Base-by-base conservation (phyloP, 2,888 invertebrate species). In the Leptopilina drosophilae region DNA sequence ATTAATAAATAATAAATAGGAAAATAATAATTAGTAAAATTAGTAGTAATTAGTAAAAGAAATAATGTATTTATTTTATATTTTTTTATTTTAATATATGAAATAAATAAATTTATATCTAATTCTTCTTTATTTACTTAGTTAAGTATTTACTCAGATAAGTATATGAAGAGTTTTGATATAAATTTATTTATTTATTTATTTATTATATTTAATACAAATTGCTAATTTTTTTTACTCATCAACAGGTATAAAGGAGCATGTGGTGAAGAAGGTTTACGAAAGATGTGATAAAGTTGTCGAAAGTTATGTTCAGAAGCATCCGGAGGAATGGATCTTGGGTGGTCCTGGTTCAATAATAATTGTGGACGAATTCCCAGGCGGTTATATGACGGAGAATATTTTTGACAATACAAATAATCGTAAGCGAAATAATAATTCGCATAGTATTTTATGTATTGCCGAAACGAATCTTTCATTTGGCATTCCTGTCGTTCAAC, bases 341-440 rank as follows among this genome's bases (percentile, higher is more conserved):
- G 95, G 95, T 0, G 95, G 95, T 0, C 92, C 93, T 49, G 93
- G 93, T 84, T 92, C 93, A 73, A 94, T 95, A 64, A 93, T 95
- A n/a, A 91, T 95, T 12, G 93, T 94, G 0, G 95, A 95, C 84
- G 93, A 95, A 88, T 95, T 94, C 89, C 95, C 95, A 0, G 93
- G 94, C 86, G 94, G 94, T 67, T 92, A 93, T 77, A 94, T 94
- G 91, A 91, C 93, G 67, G 92, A 93, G 59, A 93, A 93, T 7
- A 92, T 93, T 0, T 93, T 93, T 78, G 94, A 94, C 11, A 93
- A 91, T 20, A 89, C 88, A 66, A 89, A 89, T 77, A 87, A 89
- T 46, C 91, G 93, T 0, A 94, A 94, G 80, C 93, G 94, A 80
- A 91, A 91, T 80, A 92, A 92, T 83, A 92, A 92, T 86, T 93